These are phyloP conservation scores for Tetramorium simillimum DNA, from an alignment of 1,140 invertebrate species.

Conservation along the genomic window DNA sequence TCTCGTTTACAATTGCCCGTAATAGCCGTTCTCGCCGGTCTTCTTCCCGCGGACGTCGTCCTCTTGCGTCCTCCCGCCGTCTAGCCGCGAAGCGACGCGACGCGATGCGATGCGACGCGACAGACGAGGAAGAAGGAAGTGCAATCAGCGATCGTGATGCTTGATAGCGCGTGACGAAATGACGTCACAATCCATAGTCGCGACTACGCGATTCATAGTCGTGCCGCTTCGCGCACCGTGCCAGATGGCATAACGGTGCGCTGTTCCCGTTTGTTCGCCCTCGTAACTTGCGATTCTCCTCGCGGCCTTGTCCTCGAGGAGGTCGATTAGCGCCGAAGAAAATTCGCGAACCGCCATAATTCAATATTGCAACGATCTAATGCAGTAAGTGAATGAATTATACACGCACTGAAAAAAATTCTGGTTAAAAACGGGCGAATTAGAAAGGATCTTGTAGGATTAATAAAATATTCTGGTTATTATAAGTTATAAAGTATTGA, in stretches of 20 bases:
- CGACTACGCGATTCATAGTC: constrained; percentile 60
- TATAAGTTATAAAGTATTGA: too few relatives aligned
- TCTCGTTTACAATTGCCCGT: constrained; percentile 41
- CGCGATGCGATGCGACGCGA: neutral
- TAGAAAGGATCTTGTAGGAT: too few relatives aligned
- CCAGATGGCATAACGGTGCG: constrained; percentile 80
- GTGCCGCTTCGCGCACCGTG: constrained; percentile 65
- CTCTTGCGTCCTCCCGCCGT: constrained; percentile 13
- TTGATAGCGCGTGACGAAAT: constrained; percentile 79
- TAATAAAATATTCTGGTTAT: too few relatives aligned
- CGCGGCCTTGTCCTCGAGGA: constrained; percentile 1
- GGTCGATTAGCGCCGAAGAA: constrained; percentile 12
- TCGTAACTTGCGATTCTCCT: constrained; percentile 51
- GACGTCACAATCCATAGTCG: constrained; percentile 77
- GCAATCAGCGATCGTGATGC: constrained; percentile 75
- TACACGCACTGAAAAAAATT: neutral
- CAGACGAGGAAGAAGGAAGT: constrained; percentile 68
- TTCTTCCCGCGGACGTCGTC: constrained; percentile 21
- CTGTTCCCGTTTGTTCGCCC: constrained; percentile 77
- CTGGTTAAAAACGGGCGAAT: too few relatives aligned
- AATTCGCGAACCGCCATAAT: neutral
- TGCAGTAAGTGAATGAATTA: neutral
- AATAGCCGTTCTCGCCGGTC: neutral
- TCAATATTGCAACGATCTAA: neutral
- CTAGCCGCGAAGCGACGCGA: neutral